Conservation (phyloP, 30 jellyfish, hydroid and myxozoan genomes). For the Mastigias papua region DNA sequence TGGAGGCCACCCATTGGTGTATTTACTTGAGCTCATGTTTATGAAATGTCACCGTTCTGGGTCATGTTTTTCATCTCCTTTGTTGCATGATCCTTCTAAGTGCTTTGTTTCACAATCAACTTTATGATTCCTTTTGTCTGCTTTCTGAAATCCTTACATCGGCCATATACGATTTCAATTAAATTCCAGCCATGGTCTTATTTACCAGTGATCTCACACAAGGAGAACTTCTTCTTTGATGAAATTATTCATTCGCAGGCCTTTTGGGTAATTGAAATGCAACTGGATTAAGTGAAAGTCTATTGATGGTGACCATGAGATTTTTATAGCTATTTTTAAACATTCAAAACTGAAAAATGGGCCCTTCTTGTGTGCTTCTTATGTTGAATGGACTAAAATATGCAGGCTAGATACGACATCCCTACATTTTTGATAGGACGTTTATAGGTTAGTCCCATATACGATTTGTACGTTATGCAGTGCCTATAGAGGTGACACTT, state of each 20-base stretch:
- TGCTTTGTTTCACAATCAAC: not conserved
- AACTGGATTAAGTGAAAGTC: not conserved
- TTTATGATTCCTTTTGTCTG: not conserved
- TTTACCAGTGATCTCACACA: not conserved
- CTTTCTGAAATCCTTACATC: not conserved
- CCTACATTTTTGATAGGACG: no score
- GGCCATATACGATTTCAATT: not conserved
- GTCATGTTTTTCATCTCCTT: not conserved
- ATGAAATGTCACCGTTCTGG: not conserved
- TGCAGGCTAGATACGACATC: no score
- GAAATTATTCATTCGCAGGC: not conserved
- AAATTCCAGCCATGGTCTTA: not conserved
- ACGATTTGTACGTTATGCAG: no score
- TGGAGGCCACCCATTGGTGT: not conserved
- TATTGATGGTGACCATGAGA: not conserved
- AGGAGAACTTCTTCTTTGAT: not conserved
- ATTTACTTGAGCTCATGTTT: not conserved
- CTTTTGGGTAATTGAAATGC: not conserved
- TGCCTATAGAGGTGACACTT: no score
- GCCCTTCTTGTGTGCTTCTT: no score
- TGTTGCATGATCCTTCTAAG: not conserved
- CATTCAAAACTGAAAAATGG: not conserved
- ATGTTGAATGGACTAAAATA: no score
- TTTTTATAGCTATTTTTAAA: not conserved
- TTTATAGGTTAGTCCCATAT: no score